Base-by-base conservation (phyloP, 64 coral and sea anemone genomes). In the Cladopsammia gracilis region DNA sequence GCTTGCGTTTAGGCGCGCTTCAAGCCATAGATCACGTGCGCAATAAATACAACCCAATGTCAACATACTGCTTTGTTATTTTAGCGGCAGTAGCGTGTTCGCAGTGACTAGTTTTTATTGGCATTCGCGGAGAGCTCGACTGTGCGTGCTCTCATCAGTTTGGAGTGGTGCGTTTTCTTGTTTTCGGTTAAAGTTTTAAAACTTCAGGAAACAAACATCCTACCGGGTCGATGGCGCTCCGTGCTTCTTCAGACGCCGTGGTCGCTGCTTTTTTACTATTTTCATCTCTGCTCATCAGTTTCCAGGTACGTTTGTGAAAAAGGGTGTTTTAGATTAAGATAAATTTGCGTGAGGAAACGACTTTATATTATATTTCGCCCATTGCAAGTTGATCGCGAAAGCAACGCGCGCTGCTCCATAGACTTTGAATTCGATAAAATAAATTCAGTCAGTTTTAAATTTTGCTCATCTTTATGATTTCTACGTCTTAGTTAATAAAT, bases 251-350 rank as follows among this genome's bases (percentile, higher is more conserved):
- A 48, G 26, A 71, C 8, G 46, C 46, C 12, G 12, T 12, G 53
- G 12, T 43, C 15, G 2, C 59, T 47, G 10, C 42, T 10, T 45
- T 46, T 18, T 0, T 46, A 20, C 59, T 83, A 43, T 5, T 83
- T 46, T 8, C 20, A 45, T 16, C 34, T n/a, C 15, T 64, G 0
- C 58, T 83, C 79, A 5, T 59, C 16, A 44, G 14, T 44, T 62
- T 83, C 19, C 79, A 83, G 79, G 79, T 83, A 83, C 6, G 59
- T 47, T 64, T 64, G 9, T 20, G 48, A 52, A 16, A 52, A 56
- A 56, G 7, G 7, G 7, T 56, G 7, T 12, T 56, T 56, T 56
- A 56, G 53, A 56, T 56, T 10, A 56, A 12, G 7, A 56, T 1
- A 10, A 56, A 7, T 7, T 12, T 12, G 53, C 53, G 34, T 34